phyloP scores from a whole-genome alignment of 2,888 invertebrate species.

The Oscheius sp. region DNA sequence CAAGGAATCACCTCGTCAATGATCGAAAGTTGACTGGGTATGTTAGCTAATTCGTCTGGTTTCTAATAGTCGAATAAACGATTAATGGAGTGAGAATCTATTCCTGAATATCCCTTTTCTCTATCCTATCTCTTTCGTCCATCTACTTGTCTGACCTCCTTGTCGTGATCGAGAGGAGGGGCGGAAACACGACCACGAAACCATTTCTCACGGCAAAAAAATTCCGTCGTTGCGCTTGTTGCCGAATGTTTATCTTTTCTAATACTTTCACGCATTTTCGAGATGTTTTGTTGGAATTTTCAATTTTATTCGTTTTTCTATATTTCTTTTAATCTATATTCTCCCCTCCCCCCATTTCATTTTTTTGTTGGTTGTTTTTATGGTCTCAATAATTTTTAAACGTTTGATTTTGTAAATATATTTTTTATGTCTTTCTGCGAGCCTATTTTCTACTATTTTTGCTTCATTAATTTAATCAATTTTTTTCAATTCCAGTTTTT shows the following conservation, averaged over 20 bases:
- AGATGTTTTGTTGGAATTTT: background rate
- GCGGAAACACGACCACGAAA: background rate
- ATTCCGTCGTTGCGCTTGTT: no score
- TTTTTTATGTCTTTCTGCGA: background rate
- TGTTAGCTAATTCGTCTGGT: no score
- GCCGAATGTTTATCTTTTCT: no score
- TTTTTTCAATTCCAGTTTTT: background rate
- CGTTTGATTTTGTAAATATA: no score
- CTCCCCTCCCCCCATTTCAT: background rate
- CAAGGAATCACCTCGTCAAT: no score
- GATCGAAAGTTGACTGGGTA: no score
- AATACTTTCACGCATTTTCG: no score
- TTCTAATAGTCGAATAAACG: no score
- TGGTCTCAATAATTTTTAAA: no score
- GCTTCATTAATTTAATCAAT: background rate
- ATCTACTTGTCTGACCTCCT: slow-evolving; percentile 18
- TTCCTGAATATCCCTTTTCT: background rate
- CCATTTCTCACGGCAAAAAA: slow-evolving; percentile 17
- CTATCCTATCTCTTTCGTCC: slow-evolving; percentile 6
- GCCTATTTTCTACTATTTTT: background rate
- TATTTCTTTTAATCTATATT: background rate
- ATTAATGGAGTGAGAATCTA: no score
- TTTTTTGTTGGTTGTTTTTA: no score
- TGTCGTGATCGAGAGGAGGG: background rate
- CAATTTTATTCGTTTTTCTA: background rate